Evolutionary conservation across 2,113 vertebrate species (phyloP), one percentile per base, ranked within the genome.

Genomic region (Varanus komodoensis): DNA sequence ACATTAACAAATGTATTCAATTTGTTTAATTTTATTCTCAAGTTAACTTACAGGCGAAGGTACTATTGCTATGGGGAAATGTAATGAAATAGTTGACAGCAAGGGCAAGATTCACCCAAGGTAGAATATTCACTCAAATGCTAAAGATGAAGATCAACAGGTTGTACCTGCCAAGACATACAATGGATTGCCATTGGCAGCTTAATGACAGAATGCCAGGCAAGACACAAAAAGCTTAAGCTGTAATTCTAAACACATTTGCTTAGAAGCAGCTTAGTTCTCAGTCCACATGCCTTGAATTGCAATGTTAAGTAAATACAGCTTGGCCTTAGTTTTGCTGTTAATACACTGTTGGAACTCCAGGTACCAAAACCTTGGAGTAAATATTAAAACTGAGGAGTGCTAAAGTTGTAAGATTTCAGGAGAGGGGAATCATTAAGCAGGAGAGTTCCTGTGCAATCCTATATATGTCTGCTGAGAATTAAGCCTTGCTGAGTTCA

Each of bases 11-110:
- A 81, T 78, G 67, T 7, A 52, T 54, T 50, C 44, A 86, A 91
- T 74, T 57, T 7, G 44, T n/a, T 77, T 38, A 54, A 75, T 54
- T 50, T 94, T 94, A 95, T 94, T 94, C 91, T 87, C 82, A 94
- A n/a, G 67, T 90, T 87, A 1, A 88, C 87, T 50, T 32, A 86
- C 90, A 89, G 89, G 2, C 48, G 38, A 78, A 54, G 0, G 14
- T 0, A 0, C 3, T 27, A 27, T 50, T 54, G 0, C 19, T 3
- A 3, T 6, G 69, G 17, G 32, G 34, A 54, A 25, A 61, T 0
- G 0, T 32, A 0, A 0, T 67, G 29, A 61, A 93, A n/a, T 32
- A 34, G 44, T 6, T 54, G 64, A 7, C 44, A 68, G 4, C 77
- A 69, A 27, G 7, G 48, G n/a, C 15, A 25, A 54, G 3, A n/a